Evolutionary conservation across 1,140 invertebrate species (phyloP).

Genomic region (Stegodyphus mimosarum): DNA sequence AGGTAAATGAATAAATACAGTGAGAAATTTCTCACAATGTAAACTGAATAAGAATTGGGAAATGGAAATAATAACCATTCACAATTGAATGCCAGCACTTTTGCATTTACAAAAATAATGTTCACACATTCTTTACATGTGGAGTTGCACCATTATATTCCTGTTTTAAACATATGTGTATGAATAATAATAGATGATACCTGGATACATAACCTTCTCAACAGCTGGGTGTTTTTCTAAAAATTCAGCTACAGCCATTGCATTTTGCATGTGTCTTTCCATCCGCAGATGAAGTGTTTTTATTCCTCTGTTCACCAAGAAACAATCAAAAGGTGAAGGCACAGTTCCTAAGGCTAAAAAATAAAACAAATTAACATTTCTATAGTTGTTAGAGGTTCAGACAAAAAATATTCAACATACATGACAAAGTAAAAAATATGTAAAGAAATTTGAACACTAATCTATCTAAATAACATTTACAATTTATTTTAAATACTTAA

Average conservation of each 20-base stretch:
- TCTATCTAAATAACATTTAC: not conserved
- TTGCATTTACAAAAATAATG: no score
- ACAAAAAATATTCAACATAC: not conserved
- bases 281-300: constrained; percentile 89
- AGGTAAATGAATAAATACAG: no score
- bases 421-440: not conserved
- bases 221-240: constrained; percentile 83
- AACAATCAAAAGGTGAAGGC: constrained; percentile 97
- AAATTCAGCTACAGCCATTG: constrained; percentile 81
- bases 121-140: no score
- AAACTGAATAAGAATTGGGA: no score
- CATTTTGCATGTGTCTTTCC: constrained; percentile 86
- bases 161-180: no score
- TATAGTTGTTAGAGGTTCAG: not conserved
- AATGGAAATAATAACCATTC: no score
- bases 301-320: constrained; percentile 90
- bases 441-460: not conserved
- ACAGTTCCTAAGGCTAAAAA: constrained; percentile 83
- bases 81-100: no score
- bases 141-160: no score
- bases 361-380: constrained; percentile 30
- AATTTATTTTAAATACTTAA: no score
- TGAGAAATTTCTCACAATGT: no score
- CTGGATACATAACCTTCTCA: constrained; percentile 86
- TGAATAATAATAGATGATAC: constrained; percentile 66